Evolutionary conservation across 1,140 invertebrate genomes (phyloP).

Genomic region (Pantala flavescens): DNA sequence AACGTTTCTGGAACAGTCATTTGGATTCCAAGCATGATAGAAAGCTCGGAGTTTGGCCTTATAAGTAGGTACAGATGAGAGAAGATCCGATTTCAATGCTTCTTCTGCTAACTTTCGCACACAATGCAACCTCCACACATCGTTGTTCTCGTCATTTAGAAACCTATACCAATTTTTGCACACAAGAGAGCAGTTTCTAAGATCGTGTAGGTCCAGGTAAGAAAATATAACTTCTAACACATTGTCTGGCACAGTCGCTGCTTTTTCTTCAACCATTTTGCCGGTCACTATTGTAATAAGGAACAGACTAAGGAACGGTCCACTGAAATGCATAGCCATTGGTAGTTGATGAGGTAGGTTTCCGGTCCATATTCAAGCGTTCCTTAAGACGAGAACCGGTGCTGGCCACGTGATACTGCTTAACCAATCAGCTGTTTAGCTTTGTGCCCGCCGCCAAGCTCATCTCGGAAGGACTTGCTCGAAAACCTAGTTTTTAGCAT

Average conservation of each 20-base stretch:
- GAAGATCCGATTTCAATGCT: slow-evolving; percentile 82
- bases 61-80: slow-evolving; percentile 79
- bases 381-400: slow-evolving; percentile 15
- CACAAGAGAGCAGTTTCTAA: slow-evolving; percentile 80
- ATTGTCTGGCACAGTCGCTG: slow-evolving; percentile 50
- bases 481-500: slow-evolving; percentile 24
- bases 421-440: slow-evolving; percentile 44
- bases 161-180: slow-evolving; percentile 89
- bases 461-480: slow-evolving; percentile 39
- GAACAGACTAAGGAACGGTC: slow-evolving; percentile 20
- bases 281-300: slow-evolving; percentile 20
- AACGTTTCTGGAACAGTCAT: slow-evolving; percentile 93
- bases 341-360: background rate
- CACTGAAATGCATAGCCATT: slow-evolving; percentile 12
- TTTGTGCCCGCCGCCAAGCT: slow-evolving; percentile 51
- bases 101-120: slow-evolving; percentile 78
- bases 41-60: slow-evolving; percentile 91
- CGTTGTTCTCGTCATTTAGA: slow-evolving; percentile 87
- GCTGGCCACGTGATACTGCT: slow-evolving; percentile 35
- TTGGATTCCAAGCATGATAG: slow-evolving; percentile 93
- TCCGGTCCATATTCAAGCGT: slow-evolving; percentile 19
- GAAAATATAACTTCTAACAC: slow-evolving; percentile 91
- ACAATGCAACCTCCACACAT: slow-evolving; percentile 90
- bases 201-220: slow-evolving; percentile 75
- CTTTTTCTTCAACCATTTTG: slow-evolving; percentile 31